Conservation (phyloP, 1,140 invertebrate species). For the Octopus sinensis region DNA sequence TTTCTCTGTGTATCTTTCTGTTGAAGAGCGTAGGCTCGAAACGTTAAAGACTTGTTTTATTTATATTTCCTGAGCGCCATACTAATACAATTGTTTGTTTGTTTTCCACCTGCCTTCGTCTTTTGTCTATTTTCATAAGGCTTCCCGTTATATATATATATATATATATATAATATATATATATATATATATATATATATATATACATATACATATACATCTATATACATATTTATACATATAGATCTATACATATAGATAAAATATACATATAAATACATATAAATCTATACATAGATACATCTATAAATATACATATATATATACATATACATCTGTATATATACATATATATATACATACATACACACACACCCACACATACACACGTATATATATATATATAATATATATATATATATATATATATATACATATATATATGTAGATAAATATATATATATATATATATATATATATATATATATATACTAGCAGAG, state of each 20-base stretch:
- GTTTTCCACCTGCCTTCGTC: too few relatives aligned
- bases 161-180: neutral
- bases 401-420: slow-evolving; percentile 1
- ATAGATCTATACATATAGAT: neutral
- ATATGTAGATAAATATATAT: neutral
- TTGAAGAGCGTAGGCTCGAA: too few relatives aligned
- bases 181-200: neutral
- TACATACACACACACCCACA: too few relatives aligned
- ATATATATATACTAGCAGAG: neutral
- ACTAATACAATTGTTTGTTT: too few relatives aligned
- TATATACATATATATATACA: neutral
- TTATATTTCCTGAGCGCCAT: too few relatives aligned
- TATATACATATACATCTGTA: neutral
- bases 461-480: neutral
- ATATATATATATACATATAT: slow-evolving; percentile 2
- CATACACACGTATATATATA: too few relatives aligned
- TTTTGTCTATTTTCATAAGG: too few relatives aligned
- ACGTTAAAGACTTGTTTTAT: too few relatives aligned
- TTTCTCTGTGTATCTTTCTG: too few relatives aligned
- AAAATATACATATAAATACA: neutral
- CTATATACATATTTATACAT: neutral
- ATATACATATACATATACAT: neutral
- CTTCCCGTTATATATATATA: slow-evolving; percentile 1
- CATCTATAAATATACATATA: neutral
- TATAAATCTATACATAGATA: neutral